Evolutionary conservation across 2,113 vertebrate genomes (phyloP), one percentile per base, ranked within the genome.

Genomic region (Takifugu bimaculatus): DNA sequence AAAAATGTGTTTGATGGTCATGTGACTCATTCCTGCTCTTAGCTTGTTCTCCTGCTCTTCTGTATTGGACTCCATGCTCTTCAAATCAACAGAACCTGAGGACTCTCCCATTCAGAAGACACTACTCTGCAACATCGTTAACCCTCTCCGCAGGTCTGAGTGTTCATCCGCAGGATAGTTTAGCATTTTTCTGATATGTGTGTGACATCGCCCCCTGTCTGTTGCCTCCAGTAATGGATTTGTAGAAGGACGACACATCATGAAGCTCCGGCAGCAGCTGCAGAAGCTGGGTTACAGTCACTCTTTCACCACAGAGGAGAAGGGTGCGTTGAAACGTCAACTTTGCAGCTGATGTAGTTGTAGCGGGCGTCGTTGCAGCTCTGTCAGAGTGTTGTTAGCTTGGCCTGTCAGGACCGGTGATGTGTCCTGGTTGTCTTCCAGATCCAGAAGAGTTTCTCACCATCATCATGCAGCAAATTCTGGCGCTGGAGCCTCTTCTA

Each of bases 401-500:
- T 39, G 35, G 35, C 2, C 11, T 39, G 6, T 10, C 7, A 39
- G 2, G 6, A 39, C 7, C 3, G 2, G 7, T 11, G 35, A 11
- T 39, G 35, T 9, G 35, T 39, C 9, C 35, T 1, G 35, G 35
- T 11, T 83, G 10, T 67, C 14, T 74, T 77, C 42, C 78, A 96
- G 94, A 96, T 84, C 94, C 94, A 0, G 94, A 96, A 68, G 94
- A 96, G 86, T 96, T 96, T 64, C 93, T 96, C 5, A 93, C 69
- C 3, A 87, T 96, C 70, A 90, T 96, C 42, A 95, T 96, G 93
- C 91, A 95, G 3, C 88, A 92, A 15, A 87, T 96, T 53, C 85
- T 96, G 13, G 84, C 88, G 4, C 86, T 95, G 64, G 94, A 96
- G 14, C 94, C 94, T 0, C 93, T 94, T 0, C 45, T 96, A 56